Base-by-base conservation (phyloP, 23 tunicate species). In the Botrylloides violaceus region DNA sequence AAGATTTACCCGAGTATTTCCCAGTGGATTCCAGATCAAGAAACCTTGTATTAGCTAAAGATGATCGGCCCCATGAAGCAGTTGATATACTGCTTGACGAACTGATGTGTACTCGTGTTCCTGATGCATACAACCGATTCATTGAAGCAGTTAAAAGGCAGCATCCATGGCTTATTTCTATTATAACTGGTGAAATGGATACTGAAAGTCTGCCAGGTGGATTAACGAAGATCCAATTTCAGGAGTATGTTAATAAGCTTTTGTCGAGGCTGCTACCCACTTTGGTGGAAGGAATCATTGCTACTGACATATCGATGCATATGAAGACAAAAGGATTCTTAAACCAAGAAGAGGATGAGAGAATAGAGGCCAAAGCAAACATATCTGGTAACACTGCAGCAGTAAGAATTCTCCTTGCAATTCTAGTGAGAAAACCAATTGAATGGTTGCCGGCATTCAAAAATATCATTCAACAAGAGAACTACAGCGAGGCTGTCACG, bases 51-150 rank as follows among this genome's bases (percentile, higher is more conserved):
- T 32, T 2, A 26, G 74, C 74, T 4, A 68, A 68, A 43, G 29
- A 37, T 12, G 58, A 43, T 22, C 43, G 19, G 32, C 74, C 74
- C 36, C 74, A 68, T 68, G 74, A 37, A 37, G 74, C 58, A 32
- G 56, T 68, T 20, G 47, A 36, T 43, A 37, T 68, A 19, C 36
- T 68, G 58, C 36, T 68, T 5, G 28, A 68, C 0, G 25, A 37
- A 18, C n/a, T 68, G 58, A 60, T 29, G 32, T 26, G 1, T 5
- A 26, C 18, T 23, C 1, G 19, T 21, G 26, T 28, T 6, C 28
- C 2, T 19, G 60, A 43, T 18, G 58, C 56, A 7, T 68, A 36
- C 30, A 24, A 38, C 5, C 74, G 47, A 21, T 43, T 68, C 37
- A 2, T 68, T 19, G 47, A 43, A 27, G 74, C 58, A 43, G 47